phyloP scores from a whole-genome alignment of 1,140 invertebrate genomes.

The Notospermus geniculatus region DNA sequence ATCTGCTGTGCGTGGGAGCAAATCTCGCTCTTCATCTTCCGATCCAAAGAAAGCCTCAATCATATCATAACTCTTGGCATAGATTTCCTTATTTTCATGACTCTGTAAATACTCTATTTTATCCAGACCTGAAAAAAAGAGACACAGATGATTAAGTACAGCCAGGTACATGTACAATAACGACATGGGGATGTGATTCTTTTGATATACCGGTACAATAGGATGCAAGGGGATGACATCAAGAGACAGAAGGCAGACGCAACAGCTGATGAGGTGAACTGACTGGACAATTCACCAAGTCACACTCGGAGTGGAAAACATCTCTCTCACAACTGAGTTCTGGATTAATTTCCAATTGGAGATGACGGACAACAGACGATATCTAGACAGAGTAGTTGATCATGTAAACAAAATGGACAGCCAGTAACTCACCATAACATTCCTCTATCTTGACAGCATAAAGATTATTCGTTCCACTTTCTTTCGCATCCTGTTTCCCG shows the following conservation, averaged over 20 bases:
- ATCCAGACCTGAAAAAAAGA: slow-evolving; percentile 69
- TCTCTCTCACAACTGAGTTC: too few relatives aligned
- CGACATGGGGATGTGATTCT: too few relatives aligned
- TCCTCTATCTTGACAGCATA: slow-evolving; percentile 92
- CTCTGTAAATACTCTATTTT: slow-evolving; percentile 94
- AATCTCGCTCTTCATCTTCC: slow-evolving; percentile 71
- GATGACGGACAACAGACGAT: too few relatives aligned
- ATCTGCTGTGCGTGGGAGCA: slow-evolving; percentile 76
- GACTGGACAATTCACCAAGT: too few relatives aligned
- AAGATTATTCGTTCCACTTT: slow-evolving; percentile 72
- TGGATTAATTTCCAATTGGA: too few relatives aligned
- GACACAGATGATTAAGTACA: slow-evolving; percentile 9
- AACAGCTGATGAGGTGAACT: too few relatives aligned
- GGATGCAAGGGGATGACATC: too few relatives aligned
- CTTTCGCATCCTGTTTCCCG: slow-evolving; percentile 79
- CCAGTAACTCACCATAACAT: slow-evolving; percentile 79
- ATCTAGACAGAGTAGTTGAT: neutral
- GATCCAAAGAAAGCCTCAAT: slow-evolving; percentile 97
- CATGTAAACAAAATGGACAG: slow-evolving; percentile 75
- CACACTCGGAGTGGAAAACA: too few relatives aligned
- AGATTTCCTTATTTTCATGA: slow-evolving; percentile 97
- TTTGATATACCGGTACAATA: too few relatives aligned
- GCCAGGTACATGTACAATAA: too few relatives aligned
- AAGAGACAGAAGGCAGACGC: too few relatives aligned
- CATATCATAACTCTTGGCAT: slow-evolving; percentile 95